These are phyloP conservation scores for Melanotaenia boesemani DNA, from an alignment of 2,797 vertebrate species.

Conservation along the genomic window DNA sequence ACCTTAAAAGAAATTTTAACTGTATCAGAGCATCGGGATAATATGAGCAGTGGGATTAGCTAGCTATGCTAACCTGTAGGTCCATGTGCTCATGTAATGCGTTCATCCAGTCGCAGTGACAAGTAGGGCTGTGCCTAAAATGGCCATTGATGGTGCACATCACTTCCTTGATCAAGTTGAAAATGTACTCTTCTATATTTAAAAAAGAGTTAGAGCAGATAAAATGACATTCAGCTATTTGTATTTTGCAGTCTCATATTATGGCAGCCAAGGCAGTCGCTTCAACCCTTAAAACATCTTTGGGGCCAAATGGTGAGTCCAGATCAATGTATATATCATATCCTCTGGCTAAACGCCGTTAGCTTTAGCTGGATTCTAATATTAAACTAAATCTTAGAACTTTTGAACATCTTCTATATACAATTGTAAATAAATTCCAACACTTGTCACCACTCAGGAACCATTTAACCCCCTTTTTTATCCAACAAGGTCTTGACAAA, in stretches of 20 bases:
- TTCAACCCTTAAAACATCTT: conserved; percentile 94
- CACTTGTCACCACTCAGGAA: not conserved
- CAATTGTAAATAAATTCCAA: not conserved
- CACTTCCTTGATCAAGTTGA: not conserved
- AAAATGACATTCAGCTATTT: conserved; percentile 2
- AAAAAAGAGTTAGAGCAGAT: rapidly evolving
- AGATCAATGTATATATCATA: not conserved
- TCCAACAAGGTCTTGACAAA: conserved; percentile 91
- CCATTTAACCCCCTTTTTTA: not conserved
- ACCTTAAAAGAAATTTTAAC: rapidly evolving
- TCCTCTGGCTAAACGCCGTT: no score
- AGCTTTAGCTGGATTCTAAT: not conserved
- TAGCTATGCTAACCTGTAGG: conserved; percentile 68
- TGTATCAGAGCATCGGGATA: not conserved
- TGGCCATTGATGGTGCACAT: not conserved
- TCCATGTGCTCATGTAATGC: conserved; percentile 78
- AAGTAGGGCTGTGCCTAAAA: conserved; percentile 21
- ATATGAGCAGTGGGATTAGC: conserved; percentile 19
- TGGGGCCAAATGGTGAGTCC: conserved; percentile 94
- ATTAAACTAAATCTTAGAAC: no score
- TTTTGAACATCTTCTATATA: not conserved
- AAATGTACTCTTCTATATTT: rapidly evolving
- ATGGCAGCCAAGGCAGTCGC: conserved; percentile 98
- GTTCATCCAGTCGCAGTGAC: conserved; percentile 29
- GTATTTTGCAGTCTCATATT: conserved; percentile 92